Conservation (phyloP, 2,113 vertebrate species). For the Erinaceus europaeus region DNA sequence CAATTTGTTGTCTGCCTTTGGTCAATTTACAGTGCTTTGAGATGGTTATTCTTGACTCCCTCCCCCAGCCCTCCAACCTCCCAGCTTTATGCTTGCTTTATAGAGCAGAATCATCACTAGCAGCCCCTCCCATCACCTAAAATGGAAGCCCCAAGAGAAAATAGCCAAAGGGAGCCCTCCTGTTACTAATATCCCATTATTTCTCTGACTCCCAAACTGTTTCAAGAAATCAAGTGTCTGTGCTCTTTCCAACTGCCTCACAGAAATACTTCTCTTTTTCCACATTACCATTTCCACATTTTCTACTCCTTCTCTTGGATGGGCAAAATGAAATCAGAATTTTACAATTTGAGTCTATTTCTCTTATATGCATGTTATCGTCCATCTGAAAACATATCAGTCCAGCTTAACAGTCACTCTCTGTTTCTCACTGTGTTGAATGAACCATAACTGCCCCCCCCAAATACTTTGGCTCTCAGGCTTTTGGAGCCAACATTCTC, state of each 20-base stretch:
- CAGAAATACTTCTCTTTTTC: background rate
- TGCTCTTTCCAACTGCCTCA: background rate
- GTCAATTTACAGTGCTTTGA: slow-evolving; percentile 1
- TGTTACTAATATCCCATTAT: background rate
- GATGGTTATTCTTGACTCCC: background rate
- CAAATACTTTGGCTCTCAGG: slow-evolving; percentile 39
- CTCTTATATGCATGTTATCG: background rate
- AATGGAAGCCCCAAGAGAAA: background rate
- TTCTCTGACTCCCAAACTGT: background rate
- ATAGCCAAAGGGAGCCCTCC: fast-evolving
- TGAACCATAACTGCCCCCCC: slow-evolving; percentile 36
- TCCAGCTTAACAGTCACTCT: background rate
- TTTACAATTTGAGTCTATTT: background rate
- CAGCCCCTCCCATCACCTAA: background rate
- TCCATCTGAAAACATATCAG: background rate
- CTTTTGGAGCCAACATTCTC: background rate
- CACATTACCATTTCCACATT: background rate
- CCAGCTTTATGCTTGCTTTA: background rate
- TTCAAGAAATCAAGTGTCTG: background rate
- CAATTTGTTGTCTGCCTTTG: background rate
- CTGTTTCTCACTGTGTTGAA: slow-evolving; percentile 17
- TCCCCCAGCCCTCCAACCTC: too few relatives aligned
- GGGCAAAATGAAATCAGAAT: background rate
- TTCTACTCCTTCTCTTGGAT: background rate
- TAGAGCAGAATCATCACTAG: background rate